Conservation (phyloP, 2,113 vertebrate species). For the Chroicocephalus ridibundus region DNA sequence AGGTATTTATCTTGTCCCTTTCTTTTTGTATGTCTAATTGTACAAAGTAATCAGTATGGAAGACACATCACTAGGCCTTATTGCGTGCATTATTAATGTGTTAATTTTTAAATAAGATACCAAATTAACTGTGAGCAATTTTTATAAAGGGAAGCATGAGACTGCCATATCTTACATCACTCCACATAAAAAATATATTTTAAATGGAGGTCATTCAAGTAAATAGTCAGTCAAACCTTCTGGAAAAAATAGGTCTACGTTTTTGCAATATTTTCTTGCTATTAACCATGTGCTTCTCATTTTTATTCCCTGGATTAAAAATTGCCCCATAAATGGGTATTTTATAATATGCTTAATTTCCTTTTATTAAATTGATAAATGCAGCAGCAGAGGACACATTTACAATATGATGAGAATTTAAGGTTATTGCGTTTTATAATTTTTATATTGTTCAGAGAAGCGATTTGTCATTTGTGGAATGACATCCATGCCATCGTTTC, state of each 20-base stretch:
- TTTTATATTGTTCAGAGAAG: conserved; percentile 86
- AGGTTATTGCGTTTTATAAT: conserved; percentile 90
- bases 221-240: conserved; percentile 65
- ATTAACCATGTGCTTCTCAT: conserved; percentile 60
- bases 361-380: conserved; percentile 92
- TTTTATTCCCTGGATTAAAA: conserved; percentile 73
- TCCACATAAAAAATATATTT: conserved; percentile 60
- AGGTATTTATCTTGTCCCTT: conserved; percentile 39
- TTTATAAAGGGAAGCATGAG: conserved; percentile 45
- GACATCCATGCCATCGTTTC: conserved; percentile 80
- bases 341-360: conserved; percentile 91
- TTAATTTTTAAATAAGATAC: conserved; percentile 64
- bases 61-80: conserved; percentile 49
- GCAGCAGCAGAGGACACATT: conserved; percentile 83
- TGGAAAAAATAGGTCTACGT: conserved; percentile 50
- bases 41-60: conserved; percentile 54
- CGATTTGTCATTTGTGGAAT: conserved; percentile 85
- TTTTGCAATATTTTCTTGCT: conserved; percentile 45
- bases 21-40: conserved; percentile 43
- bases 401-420: conserved; percentile 86
- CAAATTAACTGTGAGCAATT: conserved; percentile 66
- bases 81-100: conserved; percentile 60
- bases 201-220: conserved; percentile 65
- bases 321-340: conserved; percentile 81
- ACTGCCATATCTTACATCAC: conserved; percentile 46